Percentiles rank a stretch among this genome's conserved stretches.
These are phyloP conservation scores for Dastarcus helophoroides DNA, from an alignment of 2,888 invertebrate species.

Conservation along the genomic window DNA sequence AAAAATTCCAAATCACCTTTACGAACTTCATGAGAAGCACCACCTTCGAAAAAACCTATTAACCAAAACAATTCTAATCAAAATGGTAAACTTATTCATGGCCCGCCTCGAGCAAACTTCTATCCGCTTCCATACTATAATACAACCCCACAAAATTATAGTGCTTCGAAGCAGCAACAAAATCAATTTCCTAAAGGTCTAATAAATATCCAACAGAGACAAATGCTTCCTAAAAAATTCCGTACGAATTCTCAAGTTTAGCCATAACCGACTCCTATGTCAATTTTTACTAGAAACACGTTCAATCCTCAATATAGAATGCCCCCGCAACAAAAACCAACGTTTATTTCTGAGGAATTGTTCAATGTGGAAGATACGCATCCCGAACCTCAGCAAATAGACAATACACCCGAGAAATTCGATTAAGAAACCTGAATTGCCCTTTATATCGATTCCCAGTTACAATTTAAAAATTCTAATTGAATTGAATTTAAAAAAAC, in stretches of 20 bases:
- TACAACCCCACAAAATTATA: neutral
- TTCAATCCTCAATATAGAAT: neutral
- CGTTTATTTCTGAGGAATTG: constrained; percentile 6
- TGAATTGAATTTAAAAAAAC: constrained; percentile 13
- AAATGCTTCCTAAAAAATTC: neutral
- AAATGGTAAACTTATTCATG: neutral
- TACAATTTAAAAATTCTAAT: constrained; percentile 12
- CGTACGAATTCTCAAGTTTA: constrained; percentile 1
- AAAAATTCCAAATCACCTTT: constrained; percentile 11
- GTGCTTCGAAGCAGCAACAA: neutral
- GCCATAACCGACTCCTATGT: constrained; percentile 2
- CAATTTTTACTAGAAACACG: constrained; percentile 1
- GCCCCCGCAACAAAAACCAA: too few relatives aligned
- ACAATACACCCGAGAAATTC: constrained; percentile 5
- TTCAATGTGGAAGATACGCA: constrained; percentile 7
- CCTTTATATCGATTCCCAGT: constrained; percentile 10
- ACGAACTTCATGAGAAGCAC: constrained; percentile 9
- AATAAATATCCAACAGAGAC: neutral
- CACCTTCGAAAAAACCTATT: too few relatives aligned
- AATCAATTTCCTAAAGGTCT: neutral
- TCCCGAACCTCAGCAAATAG: neutral
- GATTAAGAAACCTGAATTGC: constrained; percentile 14
- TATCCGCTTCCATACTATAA: neutral
- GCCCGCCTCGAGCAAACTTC: neutral
- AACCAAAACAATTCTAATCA: neutral